Evolutionary conservation across 2,113 vertebrate species (phyloP), one percentile per base, ranked within the genome.

Genomic region (Prinia subflava): DNA sequence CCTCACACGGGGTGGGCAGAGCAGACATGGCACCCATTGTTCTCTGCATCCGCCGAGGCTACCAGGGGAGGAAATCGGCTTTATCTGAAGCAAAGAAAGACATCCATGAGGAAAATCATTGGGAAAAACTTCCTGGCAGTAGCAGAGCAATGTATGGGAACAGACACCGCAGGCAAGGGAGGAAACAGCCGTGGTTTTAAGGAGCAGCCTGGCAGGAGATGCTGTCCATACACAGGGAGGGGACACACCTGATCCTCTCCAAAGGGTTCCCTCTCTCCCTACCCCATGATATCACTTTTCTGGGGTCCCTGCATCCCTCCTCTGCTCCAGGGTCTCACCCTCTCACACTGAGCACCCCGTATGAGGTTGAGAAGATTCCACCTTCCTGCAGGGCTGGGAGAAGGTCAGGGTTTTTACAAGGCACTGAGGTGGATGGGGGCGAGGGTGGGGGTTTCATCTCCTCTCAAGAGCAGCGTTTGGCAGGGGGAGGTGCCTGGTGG

Each of bases 61-160:
- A n/a, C 1, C 0, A 52, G 59, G 56, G 92, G 76, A 96, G 94
- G 95, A 95, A 95, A 92, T 67, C 39, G 6, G 68, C 86, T 89
- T 77, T 85, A 85, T 89, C 62, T 79, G 74, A 41, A 82, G 84
- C 81, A 93, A 70, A 84, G 78, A 89, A 15, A 71, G 92, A 60
- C 87, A 95, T 30, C 87, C 85, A 85, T 87, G 60, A 87, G 69
- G 62, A 78, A 76, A 94, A 89, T 56, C 31, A 87, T 90, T 78
- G 73, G 94, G 74, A 21, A 87, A 91, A 93, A 79, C 90, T 95
- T 96, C 93, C 95, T 96, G 94, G 65, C 84, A 87, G 27, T 3
- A n/a, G 65, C 2, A 16, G 2, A 82, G 92, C 60, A 59, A 39
- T 25, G 62, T 93, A 68, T 87, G 95, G 95, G 94, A 96, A 95